Evolutionary conservation across 2,797 vertebrate species (phyloP).

Genomic region (Clarias platycephalus): DNA sequence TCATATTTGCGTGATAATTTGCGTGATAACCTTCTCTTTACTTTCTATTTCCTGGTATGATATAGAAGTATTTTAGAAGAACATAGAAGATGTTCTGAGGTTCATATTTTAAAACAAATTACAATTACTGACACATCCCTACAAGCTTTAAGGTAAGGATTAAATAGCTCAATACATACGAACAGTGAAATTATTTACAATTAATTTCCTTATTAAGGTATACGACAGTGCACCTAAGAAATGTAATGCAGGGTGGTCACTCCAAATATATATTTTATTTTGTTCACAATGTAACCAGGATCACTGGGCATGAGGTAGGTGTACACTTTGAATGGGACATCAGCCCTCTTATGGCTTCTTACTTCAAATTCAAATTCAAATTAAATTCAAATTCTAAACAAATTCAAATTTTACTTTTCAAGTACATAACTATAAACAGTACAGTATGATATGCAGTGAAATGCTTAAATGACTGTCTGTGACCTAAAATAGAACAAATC

Average conservation of each 20-base stretch:
- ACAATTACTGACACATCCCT: neutral
- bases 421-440: too few species aligned
- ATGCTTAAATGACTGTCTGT: too few species aligned
- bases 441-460: too few species aligned
- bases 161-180: neutral
- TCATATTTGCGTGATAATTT: neutral
- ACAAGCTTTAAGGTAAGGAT: neutral
- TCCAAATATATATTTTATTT: neutral
- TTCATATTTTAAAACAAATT: neutral
- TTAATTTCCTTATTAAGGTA: neutral
- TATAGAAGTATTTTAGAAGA: neutral
- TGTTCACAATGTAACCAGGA: neutral
- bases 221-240: neutral
- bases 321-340: neutral
- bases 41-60: neutral
- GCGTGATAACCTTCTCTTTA: neutral
- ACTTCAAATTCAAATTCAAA: too few species aligned
- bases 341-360: neutral
- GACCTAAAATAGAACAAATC: too few species aligned
- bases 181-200: neutral
- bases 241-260: neutral
- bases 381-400: too few species aligned
- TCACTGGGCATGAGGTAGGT: neutral
- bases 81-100: neutral
- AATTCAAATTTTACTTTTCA: too few species aligned